Conservation (phyloP, 2,113 vertebrate species). For the Sander lucioperca region DNA sequence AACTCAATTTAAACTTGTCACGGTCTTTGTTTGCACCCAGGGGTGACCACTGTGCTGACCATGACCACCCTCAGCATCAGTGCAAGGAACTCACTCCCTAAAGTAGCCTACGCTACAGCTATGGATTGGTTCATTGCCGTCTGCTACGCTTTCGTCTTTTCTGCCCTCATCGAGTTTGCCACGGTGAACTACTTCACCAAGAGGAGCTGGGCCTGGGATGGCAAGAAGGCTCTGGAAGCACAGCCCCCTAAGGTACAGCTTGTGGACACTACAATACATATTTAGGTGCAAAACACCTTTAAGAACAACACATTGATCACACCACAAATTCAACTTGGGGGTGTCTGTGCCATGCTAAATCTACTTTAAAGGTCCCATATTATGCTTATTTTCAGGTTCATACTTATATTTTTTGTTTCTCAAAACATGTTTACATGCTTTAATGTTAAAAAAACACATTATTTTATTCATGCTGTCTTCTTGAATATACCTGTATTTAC, state of each 20-base stretch:
- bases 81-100: conserved; percentile 95
- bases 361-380: neutral
- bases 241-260: conserved; percentile 92
- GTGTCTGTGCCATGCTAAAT: neutral
- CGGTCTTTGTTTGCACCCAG: conserved; percentile 73
- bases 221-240: conserved; percentile 94
- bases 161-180: conserved; percentile 96
- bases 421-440: too few species aligned
- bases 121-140: conserved; percentile 99
- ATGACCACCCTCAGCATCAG: conserved; percentile 99
- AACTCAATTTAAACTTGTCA: conserved; percentile 26
- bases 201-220: conserved; percentile 99
- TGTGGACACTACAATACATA: neutral
- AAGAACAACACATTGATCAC: neutral
- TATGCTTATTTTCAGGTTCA: too few species aligned
- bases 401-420: too few species aligned
- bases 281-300: neutral
- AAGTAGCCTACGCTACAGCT: conserved; percentile 97
- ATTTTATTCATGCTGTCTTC: too few species aligned
- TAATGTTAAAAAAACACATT: too few species aligned
- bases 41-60: conserved; percentile 97
- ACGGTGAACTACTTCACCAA: conserved; percentile 99
- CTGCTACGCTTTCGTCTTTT: conserved; percentile 98
- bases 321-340: too few species aligned
- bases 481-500: too few species aligned